Conservation (phyloP, 92 coral and sea anemone species). For the Micromussa lordhowensis region DNA sequence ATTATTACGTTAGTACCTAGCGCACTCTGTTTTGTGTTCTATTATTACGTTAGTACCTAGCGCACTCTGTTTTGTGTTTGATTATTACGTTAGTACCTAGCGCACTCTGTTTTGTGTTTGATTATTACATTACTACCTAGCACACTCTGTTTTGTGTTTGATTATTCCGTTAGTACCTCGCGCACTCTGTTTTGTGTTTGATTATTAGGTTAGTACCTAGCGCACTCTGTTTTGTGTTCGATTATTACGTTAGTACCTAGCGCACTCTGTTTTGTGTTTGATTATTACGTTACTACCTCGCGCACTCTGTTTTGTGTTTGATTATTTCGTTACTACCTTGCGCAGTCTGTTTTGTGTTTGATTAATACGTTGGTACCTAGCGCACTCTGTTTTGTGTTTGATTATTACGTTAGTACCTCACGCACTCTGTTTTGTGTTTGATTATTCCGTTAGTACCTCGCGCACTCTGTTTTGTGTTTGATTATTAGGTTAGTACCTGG, state of each 20-base stretch:
- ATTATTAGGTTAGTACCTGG: no score
- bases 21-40: background rate
- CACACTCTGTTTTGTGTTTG: background rate
- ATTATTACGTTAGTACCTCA: no score
- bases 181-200: background rate
- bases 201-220: background rate
- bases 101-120: background rate
- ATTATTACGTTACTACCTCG: no score
- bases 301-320: no score
- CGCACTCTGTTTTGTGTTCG: background rate
- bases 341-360: no score
- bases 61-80: background rate
- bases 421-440: background rate
- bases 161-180: background rate
- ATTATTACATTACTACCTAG: background rate
- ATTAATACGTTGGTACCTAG: no score
- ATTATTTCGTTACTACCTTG: no score
- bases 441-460: background rate
- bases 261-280: no score
- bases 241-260: no score
- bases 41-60: background rate
- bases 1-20: background rate
- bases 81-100: background rate
- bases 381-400: no score
- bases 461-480: background rate